Evolutionary conservation across 1,140 invertebrate species (phyloP).

Genomic region (Drosophila triauraria): DNA sequence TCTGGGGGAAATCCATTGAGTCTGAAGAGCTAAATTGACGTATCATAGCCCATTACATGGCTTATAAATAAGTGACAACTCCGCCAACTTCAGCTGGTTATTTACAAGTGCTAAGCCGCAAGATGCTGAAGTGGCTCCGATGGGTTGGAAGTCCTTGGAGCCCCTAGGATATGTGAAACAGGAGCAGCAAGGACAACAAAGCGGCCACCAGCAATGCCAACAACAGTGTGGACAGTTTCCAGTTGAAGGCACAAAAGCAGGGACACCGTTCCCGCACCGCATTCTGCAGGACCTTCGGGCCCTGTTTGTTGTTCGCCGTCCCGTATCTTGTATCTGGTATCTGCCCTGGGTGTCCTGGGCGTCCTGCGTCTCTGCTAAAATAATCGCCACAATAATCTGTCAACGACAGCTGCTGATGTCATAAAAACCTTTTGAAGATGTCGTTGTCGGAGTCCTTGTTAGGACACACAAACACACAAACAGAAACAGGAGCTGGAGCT

Average conservation of each 20-base stretch:
- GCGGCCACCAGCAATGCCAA: slow-evolving; percentile 62
- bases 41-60: slow-evolving; percentile 2
- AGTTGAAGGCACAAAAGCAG: slow-evolving; percentile 75
- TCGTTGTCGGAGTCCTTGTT: slow-evolving; percentile 59
- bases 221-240: slow-evolving; percentile 76
- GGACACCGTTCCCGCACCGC: slow-evolving; percentile 17
- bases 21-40: neutral
- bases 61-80: slow-evolving; percentile 55
- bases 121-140: slow-evolving; percentile 53
- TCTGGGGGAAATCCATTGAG: too few species aligned
- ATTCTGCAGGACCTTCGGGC: slow-evolving; percentile 5
- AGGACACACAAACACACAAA: slow-evolving; percentile 30
- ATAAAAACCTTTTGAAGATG: slow-evolving; percentile 84
- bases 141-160: slow-evolving; percentile 8
- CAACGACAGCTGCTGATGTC: slow-evolving; percentile 85
- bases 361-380: slow-evolving; percentile 65
- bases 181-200: slow-evolving; percentile 33
- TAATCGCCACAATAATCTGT: slow-evolving; percentile 85
- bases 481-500: neutral
- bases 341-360: slow-evolving; percentile 35
- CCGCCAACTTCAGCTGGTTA: slow-evolving; percentile 42
- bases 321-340: slow-evolving; percentile 32
- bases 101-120: slow-evolving; percentile 63
- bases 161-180: slow-evolving; percentile 50
- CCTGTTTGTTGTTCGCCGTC: slow-evolving; percentile 25